Conservation (phyloP, 2,113 vertebrate genomes). For the Leptodactylus fuscus region DNA sequence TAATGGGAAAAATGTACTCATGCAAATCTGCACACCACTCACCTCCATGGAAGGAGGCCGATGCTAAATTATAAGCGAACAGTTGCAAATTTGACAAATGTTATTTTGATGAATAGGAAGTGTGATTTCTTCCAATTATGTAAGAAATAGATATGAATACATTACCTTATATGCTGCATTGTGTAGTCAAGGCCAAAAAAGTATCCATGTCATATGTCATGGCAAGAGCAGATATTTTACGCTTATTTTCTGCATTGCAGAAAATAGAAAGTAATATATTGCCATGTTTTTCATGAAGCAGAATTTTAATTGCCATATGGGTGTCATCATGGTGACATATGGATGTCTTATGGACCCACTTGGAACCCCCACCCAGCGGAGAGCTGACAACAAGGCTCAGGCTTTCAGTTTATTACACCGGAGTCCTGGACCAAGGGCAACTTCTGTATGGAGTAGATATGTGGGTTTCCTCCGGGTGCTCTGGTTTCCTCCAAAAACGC, state of each 20-base stretch:
- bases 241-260: constrained; percentile 2
- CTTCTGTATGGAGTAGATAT: too few species aligned
- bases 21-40: constrained; percentile 20
- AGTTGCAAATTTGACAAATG: constrained; percentile 45
- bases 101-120: constrained; percentile 41
- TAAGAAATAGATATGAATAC: constrained; percentile 26
- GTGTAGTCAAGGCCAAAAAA: neutral
- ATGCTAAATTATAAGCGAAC: constrained; percentile 27
- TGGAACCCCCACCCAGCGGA: too few species aligned
- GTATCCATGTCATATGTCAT: neutral
- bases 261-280: neutral
- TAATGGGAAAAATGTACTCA: constrained; percentile 46
- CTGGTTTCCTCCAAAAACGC: too few species aligned
- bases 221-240: neutral
- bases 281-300: neutral
- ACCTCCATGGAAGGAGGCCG: constrained; percentile 8
- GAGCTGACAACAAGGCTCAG: too few species aligned
- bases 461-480: too few species aligned
- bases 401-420: too few species aligned
- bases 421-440: too few species aligned
- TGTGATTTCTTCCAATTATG: constrained; percentile 32
- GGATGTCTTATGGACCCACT: too few species aligned
- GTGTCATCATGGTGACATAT: too few species aligned
- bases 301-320: neutral
- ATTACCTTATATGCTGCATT: constrained; percentile 26